These are phyloP conservation scores for Andrena dorsata DNA, from an alignment of 2,888 invertebrate species.

Conservation along the genomic window DNA sequence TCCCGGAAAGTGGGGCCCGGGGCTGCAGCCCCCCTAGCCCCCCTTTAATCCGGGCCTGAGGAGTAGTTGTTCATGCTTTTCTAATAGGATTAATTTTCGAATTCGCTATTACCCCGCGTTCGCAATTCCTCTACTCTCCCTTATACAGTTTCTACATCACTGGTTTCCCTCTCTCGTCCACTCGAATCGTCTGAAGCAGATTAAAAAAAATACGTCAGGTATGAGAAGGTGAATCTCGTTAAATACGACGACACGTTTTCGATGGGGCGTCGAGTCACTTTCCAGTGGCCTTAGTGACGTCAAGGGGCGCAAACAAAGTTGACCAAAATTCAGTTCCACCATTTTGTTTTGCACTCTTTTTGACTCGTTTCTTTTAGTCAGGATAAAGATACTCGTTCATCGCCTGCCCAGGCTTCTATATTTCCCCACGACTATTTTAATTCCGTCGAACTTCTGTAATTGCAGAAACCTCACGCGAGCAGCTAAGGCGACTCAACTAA, in stretches of 20 bases:
- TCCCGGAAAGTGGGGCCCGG: too few species aligned
- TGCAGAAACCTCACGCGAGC: constrained; percentile 40
- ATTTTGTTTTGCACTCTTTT: neutral
- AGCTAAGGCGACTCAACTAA: constrained; percentile 57
- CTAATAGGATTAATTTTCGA: too few species aligned
- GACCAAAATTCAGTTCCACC: neutral
- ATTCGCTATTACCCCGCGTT: too few species aligned
- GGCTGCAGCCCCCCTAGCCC: too few species aligned
- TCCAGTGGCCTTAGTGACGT: neutral
- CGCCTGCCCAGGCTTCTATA: constrained; percentile 17
- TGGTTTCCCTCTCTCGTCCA: too few species aligned
- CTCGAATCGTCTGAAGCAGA: neutral
- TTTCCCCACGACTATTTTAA: neutral
- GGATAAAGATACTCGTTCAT: constrained; percentile 31
- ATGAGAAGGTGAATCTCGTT: neutral
- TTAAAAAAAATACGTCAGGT: neutral
- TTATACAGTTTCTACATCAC: too few species aligned
- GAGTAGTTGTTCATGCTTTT: too few species aligned
- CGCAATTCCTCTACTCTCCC: too few species aligned
- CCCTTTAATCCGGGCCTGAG: too few species aligned
- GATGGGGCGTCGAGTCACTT: neutral
- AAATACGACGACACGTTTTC: neutral
- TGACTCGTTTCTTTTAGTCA: too few species aligned
- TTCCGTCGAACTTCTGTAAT: constrained; percentile 23
- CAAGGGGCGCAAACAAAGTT: neutral